Evolutionary conservation across 1,140 invertebrate genomes (phyloP), one percentile per base, ranked within the genome.

Genomic region (Pantala flavescens): DNA sequence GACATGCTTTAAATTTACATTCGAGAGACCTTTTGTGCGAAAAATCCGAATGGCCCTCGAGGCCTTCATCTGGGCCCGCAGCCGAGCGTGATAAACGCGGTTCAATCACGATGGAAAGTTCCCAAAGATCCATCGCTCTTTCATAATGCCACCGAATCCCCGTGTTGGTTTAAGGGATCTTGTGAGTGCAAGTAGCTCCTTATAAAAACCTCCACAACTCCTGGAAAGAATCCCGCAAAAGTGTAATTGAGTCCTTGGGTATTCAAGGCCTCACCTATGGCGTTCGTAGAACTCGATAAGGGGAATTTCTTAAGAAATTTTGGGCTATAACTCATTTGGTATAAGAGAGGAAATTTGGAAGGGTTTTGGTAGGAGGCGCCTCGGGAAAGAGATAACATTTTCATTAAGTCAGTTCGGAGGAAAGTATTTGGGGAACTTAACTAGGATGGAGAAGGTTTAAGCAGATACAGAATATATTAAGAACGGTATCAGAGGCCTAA

Each of bases 371-470:
- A 21, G n/a, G 49, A 63, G 49, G 49, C n/a, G 49, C 3, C 3
- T 3, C 49, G 49, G 49, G 5, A 63, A 36, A 63, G 49, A 63
- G 49, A 63, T 63, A 63, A 63, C 49, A 21, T 63, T 63, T 63
- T 63, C 49, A 63, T 63, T 63, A 63, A 63, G 49, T 63, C 49
- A 63, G 49, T 63, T 63, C n/a, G 16, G n/a, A 63, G 49, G n/a
- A 63, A 63, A 63, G 49, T 63, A 63, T 63, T 63, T 63, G 49
- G 49, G n/a, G 49, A 63, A 63, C 49, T 21, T 21, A 21, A 63
- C 28, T 36, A 36, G 28, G 28, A 36, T 36, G 28, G 28, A 2
- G 28, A 36, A 36, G 28, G 28, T 36, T 36, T 36, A 36, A 36
- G 28, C 28, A 36, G 28, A 36, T 36, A 36, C 28, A 36, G 28